Percentiles rank a stretch among this genome's conserved stretches.
Conservation (phyloP, 2,888 invertebrate species). For the Eubasilissa splendida region DNA sequence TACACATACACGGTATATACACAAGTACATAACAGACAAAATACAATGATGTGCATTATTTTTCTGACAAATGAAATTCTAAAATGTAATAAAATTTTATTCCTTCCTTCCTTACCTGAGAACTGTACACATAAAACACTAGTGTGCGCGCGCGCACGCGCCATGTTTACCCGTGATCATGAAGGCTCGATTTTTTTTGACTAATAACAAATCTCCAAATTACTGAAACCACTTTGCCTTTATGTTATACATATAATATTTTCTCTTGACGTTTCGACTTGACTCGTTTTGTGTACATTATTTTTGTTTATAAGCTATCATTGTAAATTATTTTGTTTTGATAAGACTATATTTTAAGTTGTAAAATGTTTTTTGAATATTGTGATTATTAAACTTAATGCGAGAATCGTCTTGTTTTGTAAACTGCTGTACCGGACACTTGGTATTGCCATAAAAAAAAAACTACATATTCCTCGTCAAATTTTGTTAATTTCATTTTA, state of each 20-base stretch:
- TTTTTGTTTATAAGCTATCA: conserved; percentile 6
- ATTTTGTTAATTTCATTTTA: too few species aligned
- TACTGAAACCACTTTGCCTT: not conserved
- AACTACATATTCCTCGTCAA: too few species aligned
- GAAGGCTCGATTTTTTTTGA: not conserved
- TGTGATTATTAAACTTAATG: conserved; percentile 39
- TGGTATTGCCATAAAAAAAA: conserved; percentile 5
- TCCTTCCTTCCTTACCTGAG: too few species aligned
- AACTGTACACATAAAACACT: too few species aligned
- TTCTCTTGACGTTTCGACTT: not conserved
- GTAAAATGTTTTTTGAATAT: conserved; percentile 43
- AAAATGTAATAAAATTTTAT: too few species aligned
- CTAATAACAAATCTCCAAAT: not conserved
- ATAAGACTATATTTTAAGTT: conserved; percentile 40
- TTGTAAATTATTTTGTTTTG: conserved; percentile 19
- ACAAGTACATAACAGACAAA: too few species aligned
- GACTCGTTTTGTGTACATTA: conserved; percentile 7
- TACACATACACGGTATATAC: too few species aligned
- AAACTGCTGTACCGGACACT: conserved; percentile 2
- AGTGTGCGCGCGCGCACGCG: too few species aligned
- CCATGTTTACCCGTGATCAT: too few species aligned
- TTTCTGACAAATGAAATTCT: too few species aligned
- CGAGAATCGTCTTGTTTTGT: conserved; percentile 24
- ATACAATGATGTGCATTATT: too few species aligned
- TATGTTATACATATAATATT: not conserved